Evolutionary conservation across 2,113 vertebrate species (phyloP), one percentile per base, ranked within the genome.

Genomic region (Turdus rufiventris): DNA sequence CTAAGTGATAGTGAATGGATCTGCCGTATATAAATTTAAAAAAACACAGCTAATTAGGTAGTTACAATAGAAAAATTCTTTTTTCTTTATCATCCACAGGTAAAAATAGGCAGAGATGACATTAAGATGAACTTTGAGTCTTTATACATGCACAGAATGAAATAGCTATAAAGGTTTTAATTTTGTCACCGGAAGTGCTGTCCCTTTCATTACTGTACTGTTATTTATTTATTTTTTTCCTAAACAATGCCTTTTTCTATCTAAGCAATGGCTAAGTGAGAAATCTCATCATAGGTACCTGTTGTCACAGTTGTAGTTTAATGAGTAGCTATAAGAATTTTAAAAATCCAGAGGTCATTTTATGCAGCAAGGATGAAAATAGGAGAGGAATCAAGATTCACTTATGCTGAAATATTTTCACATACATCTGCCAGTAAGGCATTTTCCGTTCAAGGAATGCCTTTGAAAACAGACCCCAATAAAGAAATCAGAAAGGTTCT

Each of bases 41-140:
- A 77, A 1, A 79, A 70, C 29, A 7, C 56, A 14, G 5, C 1
- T 91, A 85, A 81, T 82, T 82, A 72, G 4, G 5, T n/a, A 43
- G 21, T 38, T 79, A 34, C 1, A 47, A 42, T n/a, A 11, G 3
- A 63, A 31, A 73, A 51, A 18, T 0, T 0, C 2, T 31, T 24
- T 14, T 58, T 72, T 24, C 5, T 68, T 58, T 43, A 29, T 56
- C 5, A 25, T 51, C 12, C 20, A 67, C 9, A 16, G 25, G 14
- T 84, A 40, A 85, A 95, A 80, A 61, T 71, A 83, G 18, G 5
- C 4, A 87, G 9, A 63, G 11, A 6, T 78, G 13, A 23, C 4
- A 33, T 53, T 45, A 84, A 54, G 12, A 54, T 28, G 34, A 68
- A 73, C 8, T 38, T 71, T 51, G 26, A 70, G 45, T 73, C 11